A percentile compares a stretch with the other conserved stretches of the same genome.
phyloP scores from a whole-genome alignment of 2,888 invertebrate species.

The Drosophila subquinaria region DNA sequence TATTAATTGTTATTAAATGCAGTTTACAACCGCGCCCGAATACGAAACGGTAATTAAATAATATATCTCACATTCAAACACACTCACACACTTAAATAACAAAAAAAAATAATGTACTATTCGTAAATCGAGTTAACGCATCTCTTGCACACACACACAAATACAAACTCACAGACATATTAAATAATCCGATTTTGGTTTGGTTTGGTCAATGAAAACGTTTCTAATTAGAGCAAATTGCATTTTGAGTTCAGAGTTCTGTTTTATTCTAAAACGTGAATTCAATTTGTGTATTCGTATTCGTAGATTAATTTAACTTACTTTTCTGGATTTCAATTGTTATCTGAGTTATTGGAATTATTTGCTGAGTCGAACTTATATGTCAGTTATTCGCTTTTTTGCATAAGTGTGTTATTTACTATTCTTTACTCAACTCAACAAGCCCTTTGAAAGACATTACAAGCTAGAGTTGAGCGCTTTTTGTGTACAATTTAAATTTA shows the following conservation, averaged over 20 bases:
- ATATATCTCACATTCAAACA: conserved; percentile 51
- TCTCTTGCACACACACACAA: conserved; percentile 21
- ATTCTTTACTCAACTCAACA: conserved; percentile 25
- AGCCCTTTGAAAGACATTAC: conserved; percentile 1
- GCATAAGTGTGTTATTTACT: conserved; percentile 14
- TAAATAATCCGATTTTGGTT: conserved; percentile 70
- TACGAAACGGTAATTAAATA: conserved; percentile 85
- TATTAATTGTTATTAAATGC: conserved; percentile 77
- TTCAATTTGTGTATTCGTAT: conserved; percentile 12
- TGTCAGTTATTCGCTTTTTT: conserved; percentile 26
- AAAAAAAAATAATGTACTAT: conserved; percentile 19
- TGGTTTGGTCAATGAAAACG: conserved; percentile 64
- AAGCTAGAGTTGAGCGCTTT: conserved; percentile 43
- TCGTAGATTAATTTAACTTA: conserved; percentile 11
- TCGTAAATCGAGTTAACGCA: conserved; percentile 48
- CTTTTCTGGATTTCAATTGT: conserved; percentile 12
- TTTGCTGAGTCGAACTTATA: conserved; percentile 3
- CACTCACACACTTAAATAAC: conserved; percentile 21
- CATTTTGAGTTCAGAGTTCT: conserved; percentile 53
- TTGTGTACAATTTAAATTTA: conserved; percentile 6
- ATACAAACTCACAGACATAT: conserved; percentile 8
- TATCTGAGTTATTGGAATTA: conserved; percentile 6
- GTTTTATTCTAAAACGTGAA: conserved; percentile 6
- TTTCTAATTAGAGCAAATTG: conserved; percentile 74
- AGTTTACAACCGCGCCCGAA: conserved; percentile 86